These are phyloP conservation scores for Spicauda simplicius DNA, from an alignment of 2,888 invertebrate species.

Conservation along the genomic window DNA sequence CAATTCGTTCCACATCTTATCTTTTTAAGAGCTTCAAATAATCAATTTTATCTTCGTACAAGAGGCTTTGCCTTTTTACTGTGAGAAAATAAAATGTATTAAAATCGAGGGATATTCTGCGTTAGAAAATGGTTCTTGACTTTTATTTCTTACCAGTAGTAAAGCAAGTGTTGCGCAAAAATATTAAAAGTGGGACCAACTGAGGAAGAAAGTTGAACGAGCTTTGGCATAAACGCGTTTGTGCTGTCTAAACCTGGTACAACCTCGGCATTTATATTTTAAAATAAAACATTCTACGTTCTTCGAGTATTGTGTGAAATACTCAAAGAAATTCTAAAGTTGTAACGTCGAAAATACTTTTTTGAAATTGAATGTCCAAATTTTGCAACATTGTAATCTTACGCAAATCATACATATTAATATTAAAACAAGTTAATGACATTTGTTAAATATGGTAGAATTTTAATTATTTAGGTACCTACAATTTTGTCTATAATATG, in stretches of 20 bases:
- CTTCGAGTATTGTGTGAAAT: background rate
- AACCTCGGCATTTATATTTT: conserved; percentile 20
- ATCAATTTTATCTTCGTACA: conserved; percentile 32
- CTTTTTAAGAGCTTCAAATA: conserved; percentile 37
- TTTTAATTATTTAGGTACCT: too few relatives aligned
- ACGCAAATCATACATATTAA: too few relatives aligned
- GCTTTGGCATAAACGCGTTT: conserved; percentile 12
- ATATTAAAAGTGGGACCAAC: conserved; percentile 21
- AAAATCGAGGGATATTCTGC: conserved; percentile 7
- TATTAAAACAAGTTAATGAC: background rate
- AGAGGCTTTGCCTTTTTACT: conserved; percentile 23
- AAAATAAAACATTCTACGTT: conserved; percentile 8
- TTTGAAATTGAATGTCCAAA: too few relatives aligned
- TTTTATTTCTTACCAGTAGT: conserved; percentile 17
- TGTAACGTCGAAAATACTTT: too few relatives aligned
- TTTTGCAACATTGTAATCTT: too few relatives aligned
- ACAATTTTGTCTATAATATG: too few relatives aligned
- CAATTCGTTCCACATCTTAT: conserved; percentile 37
- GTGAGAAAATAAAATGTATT: conserved; percentile 20
- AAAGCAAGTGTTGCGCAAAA: conserved; percentile 13
- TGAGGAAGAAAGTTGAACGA: conserved; percentile 18
- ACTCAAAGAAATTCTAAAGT: conserved; percentile 3
- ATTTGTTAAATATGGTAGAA: too few relatives aligned
- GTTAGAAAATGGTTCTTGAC: conserved; percentile 11
- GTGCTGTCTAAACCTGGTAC: conserved; percentile 8